Base-by-base conservation (phyloP, 2,888 invertebrate genomes). In the Magallana nippona region DNA sequence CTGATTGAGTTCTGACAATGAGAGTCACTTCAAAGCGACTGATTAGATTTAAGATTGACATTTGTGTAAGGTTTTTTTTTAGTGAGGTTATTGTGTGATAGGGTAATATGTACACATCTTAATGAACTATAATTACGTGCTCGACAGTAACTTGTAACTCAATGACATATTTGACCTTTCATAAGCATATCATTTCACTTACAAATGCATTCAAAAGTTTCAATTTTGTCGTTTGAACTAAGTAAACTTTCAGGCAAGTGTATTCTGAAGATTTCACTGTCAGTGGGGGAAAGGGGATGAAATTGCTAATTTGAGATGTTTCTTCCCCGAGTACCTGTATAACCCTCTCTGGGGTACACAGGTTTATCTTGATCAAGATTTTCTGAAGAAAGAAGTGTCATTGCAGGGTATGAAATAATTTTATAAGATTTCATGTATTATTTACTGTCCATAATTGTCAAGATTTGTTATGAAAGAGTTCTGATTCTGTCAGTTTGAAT, bases 1-100 rank as follows among this genome's bases (percentile, higher is more conserved):
- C 27, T 71, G 71, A 71, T 71, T 71, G 71, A 27, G 13, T 71
- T 71, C 32, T 71, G 71, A 71, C 71, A 71, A 71, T 71, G 71
- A 27, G 32, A 15, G 71, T 71, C 71, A 71, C 71, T 27, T 71
- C 71, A 71, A 71, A 32, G 71, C 22, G 32, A 71, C 5, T 71
- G 71, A 71, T 71, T 27, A 71, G 71, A 71, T 71, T 71, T 71
- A 71, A 71, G 5, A 13, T 1, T 71, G 71, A 71, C 71, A 71
- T 27, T 71, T 32, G 71, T 71, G 27, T 71, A 27, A 11, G 22
- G 15, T 71, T 71, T 71, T 63, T n/a, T 27, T 71, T 22, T 32
- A 11, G 27, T 32, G 32, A 32, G 71, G 71, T 71, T 71, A 71
- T 22, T 5, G 27, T 27, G 71, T 71, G 71, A 71, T 22, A 27